Conservation (phyloP, 2,113 vertebrate species). For the Brachirus orientalis region DNA sequence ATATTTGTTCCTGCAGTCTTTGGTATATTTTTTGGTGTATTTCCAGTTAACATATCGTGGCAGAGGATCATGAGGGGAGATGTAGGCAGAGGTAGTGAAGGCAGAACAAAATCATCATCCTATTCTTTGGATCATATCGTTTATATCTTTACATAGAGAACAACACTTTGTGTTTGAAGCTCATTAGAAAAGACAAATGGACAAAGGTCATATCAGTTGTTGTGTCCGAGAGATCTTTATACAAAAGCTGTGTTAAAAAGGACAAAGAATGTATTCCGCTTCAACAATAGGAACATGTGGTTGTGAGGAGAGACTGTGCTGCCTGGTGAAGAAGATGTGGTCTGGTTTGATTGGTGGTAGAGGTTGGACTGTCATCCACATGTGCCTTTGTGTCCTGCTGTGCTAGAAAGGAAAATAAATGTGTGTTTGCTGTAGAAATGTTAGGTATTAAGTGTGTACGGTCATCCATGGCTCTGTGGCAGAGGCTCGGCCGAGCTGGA, state of each 20-base stretch:
- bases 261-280: slow-evolving; percentile 50
- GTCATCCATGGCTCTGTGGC: background rate
- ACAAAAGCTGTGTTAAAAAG: slow-evolving; percentile 22
- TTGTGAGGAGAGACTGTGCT: slow-evolving; percentile 31
- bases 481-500: slow-evolving; percentile 6
- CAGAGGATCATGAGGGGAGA: slow-evolving; percentile 32
- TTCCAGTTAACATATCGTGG: slow-evolving; percentile 37
- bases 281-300: slow-evolving; percentile 50
- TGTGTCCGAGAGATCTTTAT: slow-evolving; percentile 22
- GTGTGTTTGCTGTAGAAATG: background rate
- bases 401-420: slow-evolving; percentile 21
- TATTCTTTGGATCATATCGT: slow-evolving; percentile 22
- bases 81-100: background rate
- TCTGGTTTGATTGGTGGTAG: slow-evolving; percentile 16
- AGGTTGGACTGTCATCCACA: slow-evolving; percentile 62
- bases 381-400: slow-evolving; percentile 76
- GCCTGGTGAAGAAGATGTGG: slow-evolving; percentile 29
- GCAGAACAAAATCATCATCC: background rate
- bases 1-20: slow-evolving; percentile 42
- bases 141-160: slow-evolving; percentile 23
- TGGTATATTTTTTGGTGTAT: slow-evolving; percentile 36
- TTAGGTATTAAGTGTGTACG: background rate
- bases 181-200: slow-evolving; percentile 1
- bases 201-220: background rate
- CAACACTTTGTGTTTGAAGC: slow-evolving; percentile 10